These are phyloP conservation scores for Probosciger aterrimus DNA, from an alignment of 2,113 vertebrate species.

Conservation along the genomic window DNA sequence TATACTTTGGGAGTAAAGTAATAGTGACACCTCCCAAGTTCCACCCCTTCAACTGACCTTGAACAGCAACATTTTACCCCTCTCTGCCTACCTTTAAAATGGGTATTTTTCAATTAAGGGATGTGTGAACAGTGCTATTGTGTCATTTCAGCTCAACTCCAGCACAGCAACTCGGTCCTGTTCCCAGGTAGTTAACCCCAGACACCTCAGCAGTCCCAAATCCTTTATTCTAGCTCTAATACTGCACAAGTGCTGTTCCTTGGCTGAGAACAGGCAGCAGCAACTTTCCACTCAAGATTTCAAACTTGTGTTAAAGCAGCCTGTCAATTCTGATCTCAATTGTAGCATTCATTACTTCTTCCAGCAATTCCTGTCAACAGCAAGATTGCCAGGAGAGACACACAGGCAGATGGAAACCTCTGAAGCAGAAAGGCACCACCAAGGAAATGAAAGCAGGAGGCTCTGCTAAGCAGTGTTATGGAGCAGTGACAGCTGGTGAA, in stretches of 20 bases:
- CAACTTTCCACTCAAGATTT: not conserved
- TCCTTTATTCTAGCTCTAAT: not conserved
- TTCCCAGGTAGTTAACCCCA: not conserved
- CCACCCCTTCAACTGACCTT: not conserved
- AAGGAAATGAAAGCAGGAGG: conserved; percentile 15
- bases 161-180: not conserved
- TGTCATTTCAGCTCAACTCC: not conserved
- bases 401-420: conserved; percentile 26
- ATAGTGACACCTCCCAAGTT: not conserved
- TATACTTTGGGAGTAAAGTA: not conserved
- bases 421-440: conserved; percentile 45
- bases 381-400: not conserved
- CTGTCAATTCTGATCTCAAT: not conserved
- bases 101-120: not conserved
- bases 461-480: conserved; percentile 15
- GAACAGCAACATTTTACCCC: not conserved
- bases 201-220: not conserved
- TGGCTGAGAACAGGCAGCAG: not conserved
- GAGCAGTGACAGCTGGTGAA: conserved; percentile 2
- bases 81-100: not conserved
- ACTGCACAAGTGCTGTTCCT: not conserved
- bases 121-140: not conserved
- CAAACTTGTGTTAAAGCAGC: not conserved
- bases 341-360: not conserved
- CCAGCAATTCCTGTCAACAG: not conserved